Base-by-base conservation (phyloP, 2,797 vertebrate species). In the Anguilla anguilla region DNA sequence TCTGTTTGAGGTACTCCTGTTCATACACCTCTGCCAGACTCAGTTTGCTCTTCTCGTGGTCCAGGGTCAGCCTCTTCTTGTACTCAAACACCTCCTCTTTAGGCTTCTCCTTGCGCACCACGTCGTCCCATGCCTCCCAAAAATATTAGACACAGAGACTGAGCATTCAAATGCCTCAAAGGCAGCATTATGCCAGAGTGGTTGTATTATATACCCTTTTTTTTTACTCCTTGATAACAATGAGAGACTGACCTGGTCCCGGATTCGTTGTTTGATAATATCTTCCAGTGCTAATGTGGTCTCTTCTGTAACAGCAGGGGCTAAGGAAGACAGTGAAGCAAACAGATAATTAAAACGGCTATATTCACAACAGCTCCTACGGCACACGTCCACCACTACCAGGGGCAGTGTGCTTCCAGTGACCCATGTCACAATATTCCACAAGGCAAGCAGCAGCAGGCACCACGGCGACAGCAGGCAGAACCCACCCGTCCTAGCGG, bases 41-140 rank as follows among this genome's bases (percentile, higher is more conserved):
- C 92, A 97, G 93, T 89, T 99, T 99, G 95, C 99, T 99, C 94
- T 99, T 99, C 91, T 99, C 98, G 0, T 99, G 98, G 92, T 99
- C 98, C 93, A 99, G 93, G 0, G 97, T 97, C 49, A 99, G 91
- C 43, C 97, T 96, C 92, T 99, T 99, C 91, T 99, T 99, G 90
- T 98, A 99, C 83, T 99, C 98, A 94, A 96, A 98, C 0, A 94
- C 96, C 2, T 98, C 96, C 85, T 99, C 98, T 90, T 98, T 99
- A 0, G 98, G 98, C 87, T 98, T 99, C 93, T 98, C 98, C 91
- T 99, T 99, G 0, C 97, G 97, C 59, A 97, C 96, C 3, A 99
- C 98, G 39, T 99, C 98, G 89, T 99, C 98, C 96, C 98, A 99
- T 0, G 97, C 97, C 98, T 99, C 79, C 88, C 74, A 93, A 67